Evolutionary conservation across 35 echinoderm and acorn worm genomes (phyloP).

Genomic region (Stichopus chloronotus): DNA sequence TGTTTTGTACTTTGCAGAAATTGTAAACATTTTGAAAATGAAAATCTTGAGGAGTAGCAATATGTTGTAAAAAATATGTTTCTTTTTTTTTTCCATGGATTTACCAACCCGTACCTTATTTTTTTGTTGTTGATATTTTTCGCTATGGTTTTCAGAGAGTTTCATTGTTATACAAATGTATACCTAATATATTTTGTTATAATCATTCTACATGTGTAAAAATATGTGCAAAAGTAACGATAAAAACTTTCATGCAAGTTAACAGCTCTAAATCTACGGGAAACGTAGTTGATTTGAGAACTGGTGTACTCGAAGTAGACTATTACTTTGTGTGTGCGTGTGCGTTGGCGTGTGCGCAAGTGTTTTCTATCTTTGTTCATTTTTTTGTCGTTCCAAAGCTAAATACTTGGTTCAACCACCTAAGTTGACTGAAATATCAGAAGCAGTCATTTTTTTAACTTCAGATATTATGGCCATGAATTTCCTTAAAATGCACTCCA

Average conservation of each 20-base stretch:
- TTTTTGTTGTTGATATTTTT: background rate
- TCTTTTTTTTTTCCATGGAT: background rate
- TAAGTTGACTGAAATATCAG: background rate
- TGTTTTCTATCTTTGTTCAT: background rate
- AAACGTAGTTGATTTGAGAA: background rate
- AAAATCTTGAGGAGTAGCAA: background rate
- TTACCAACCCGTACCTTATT: background rate
- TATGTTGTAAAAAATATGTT: background rate
- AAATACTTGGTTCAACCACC: background rate
- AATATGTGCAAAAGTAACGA: background rate
- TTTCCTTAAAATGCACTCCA: background rate
- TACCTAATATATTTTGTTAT: conserved; percentile 2
- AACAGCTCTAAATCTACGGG: background rate
- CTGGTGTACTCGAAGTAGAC: background rate
- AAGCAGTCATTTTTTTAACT: background rate
- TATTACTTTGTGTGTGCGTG: background rate
- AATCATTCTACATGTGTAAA: background rate
- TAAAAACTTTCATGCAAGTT: background rate
- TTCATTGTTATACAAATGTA: background rate
- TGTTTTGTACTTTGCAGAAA: background rate
- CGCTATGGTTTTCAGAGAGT: background rate
- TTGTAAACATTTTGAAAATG: background rate
- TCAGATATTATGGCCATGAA: background rate
- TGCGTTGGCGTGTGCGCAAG: background rate
- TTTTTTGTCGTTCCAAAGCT: background rate